Evolutionary conservation across 1,140 invertebrate species (phyloP), one percentile per base, ranked within the genome.

Genomic region (Mya arenaria): DNA sequence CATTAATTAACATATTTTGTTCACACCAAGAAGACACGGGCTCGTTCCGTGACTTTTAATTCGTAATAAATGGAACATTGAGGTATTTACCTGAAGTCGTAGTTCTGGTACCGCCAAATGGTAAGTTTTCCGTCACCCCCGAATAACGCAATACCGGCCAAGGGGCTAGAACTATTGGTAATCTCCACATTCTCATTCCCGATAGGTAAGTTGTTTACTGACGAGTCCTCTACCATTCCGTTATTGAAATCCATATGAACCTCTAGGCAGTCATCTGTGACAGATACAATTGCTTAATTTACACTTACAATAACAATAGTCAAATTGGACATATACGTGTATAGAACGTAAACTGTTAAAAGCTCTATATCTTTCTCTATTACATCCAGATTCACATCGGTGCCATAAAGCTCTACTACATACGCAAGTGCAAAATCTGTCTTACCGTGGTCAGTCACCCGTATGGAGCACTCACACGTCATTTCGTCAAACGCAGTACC

Each of bases 241-340:
- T 71, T 58, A 25, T 80, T 80, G 34, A 80, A 80, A 37, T 80
- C 77, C 77, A 80, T 80, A 25, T 80, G 77, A 1, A 80, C 77
- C 23, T 80, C 77, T 15, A 80, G 23, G 34, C 77, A 80, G 23
- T 80, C 77, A 44, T 65, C 77, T 80, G 32, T 62, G 30, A 34
- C n/a, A n/a, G n/a, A n/a, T n/a, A n/a, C n/a, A n/a, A n/a, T n/a
- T n/a, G n/a, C n/a, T n/a, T n/a, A n/a, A n/a, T n/a, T n/a, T n/a
- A n/a, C n/a, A n/a, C n/a, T n/a, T n/a, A n/a, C n/a, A n/a, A n/a
- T n/a, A n/a, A n/a, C n/a, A n/a, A n/a, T n/a, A n/a, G n/a, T n/a
- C n/a, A n/a, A n/a, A n/a, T n/a, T n/a, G n/a, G n/a, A n/a, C n/a
- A n/a, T n/a, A n/a, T n/a, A n/a, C n/a, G n/a, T n/a, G n/a, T n/a